phyloP scores from a whole-genome alignment of 1,140 invertebrate genomes.

The Mya arenaria region DNA sequence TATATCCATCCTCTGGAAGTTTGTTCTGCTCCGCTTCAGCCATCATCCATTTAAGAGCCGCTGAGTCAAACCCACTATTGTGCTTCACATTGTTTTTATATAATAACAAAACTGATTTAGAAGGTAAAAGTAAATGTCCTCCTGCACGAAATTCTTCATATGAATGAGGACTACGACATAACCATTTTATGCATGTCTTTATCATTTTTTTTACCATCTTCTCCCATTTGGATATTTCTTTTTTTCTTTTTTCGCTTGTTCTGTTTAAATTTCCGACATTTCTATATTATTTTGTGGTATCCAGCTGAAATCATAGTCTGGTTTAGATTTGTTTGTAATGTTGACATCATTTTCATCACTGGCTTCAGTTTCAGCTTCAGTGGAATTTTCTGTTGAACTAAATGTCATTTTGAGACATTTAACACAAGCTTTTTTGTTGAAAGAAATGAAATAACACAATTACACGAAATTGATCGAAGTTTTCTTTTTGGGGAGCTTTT shows the following conservation, averaged over 20 bases:
- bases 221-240: conserved; percentile 41
- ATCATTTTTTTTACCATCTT: conserved; percentile 51
- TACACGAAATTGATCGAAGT: no score
- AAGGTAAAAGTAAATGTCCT: conserved; percentile 41
- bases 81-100: conserved; percentile 59
- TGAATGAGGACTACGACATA: conserved; percentile 40
- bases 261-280: conserved; percentile 11
- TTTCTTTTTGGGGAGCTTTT: no score
- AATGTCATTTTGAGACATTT: conserved; percentile 30
- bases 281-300: conserved; percentile 14
- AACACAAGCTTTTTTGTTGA: neutral
- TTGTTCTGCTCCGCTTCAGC: conserved; percentile 35
- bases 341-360: neutral
- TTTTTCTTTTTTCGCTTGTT: conserved; percentile 17
- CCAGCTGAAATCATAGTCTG: no score
- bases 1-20: conserved; percentile 41
- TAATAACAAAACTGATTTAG: conserved; percentile 22
- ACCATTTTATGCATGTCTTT: conserved; percentile 47
- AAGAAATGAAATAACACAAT: neutral
- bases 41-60: conserved; percentile 55
- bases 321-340: no score
- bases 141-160: conserved; percentile 33
- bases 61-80: conserved; percentile 48
- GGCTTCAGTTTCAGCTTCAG: neutral
- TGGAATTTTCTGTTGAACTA: neutral